Percentiles rank a stretch among this genome's conserved stretches.
These are phyloP conservation scores for Alauda arvensis DNA, from an alignment of 2,797 vertebrate genomes.

Conservation along the genomic window DNA sequence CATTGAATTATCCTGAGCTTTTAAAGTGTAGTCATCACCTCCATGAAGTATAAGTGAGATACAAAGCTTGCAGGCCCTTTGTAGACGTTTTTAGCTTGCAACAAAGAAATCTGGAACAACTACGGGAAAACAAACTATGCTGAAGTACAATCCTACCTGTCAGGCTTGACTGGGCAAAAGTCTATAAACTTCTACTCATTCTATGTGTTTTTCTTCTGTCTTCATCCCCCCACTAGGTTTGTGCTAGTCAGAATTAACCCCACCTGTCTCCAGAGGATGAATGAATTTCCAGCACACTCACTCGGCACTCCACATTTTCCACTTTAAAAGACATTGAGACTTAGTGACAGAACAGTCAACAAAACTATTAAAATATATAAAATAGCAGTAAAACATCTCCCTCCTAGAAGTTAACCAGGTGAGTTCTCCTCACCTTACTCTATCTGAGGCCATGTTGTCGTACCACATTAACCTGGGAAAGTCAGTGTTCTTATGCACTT, in stretches of 20 bases:
- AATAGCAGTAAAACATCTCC: not conserved
- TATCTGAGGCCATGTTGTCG: not conserved
- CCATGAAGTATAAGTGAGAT: not conserved
- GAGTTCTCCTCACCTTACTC: not conserved
- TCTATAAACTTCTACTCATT: constrained; percentile 11
- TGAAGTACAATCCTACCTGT: not conserved
- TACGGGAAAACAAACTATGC: not conserved
- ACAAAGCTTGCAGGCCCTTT: not conserved
- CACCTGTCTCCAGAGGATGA: constrained; percentile 6
- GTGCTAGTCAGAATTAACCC: not conserved
- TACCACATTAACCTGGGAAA: not conserved
- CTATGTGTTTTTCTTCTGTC: not conserved
- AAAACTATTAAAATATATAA: not conserved
- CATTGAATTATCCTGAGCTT: not conserved
- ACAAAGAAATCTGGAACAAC: not conserved
- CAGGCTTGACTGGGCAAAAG: not conserved
- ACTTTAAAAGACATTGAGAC: not conserved
- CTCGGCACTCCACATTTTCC: not conserved
- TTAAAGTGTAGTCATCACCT: not conserved
- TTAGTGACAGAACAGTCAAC: not conserved
- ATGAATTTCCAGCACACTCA: constrained; percentile 3
- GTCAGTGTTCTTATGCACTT: not conserved
- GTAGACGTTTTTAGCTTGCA: not conserved
- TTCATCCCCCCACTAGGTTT: not conserved
- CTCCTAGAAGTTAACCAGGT: not conserved